phyloP scores from a whole-genome alignment of 2,888 invertebrate species.

The Podabrus alpinus region DNA sequence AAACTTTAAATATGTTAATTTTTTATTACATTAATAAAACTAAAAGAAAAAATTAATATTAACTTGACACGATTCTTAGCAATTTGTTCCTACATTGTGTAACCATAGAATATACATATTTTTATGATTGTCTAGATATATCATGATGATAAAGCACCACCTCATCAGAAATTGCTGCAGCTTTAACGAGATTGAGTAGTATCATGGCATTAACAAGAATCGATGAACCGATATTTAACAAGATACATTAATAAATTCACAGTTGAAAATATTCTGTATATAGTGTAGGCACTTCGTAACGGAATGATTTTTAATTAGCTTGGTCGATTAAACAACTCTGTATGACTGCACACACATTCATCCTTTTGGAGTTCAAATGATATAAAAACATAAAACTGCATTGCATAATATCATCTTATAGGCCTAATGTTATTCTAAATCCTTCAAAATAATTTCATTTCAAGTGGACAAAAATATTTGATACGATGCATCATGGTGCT shows the following conservation, averaged over 20 bases:
- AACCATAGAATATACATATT: not conserved
- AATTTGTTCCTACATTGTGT: not conserved
- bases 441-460: no score
- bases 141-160: no score
- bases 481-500: no score
- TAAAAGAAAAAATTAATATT: not conserved
- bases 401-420: no score
- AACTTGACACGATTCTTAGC: not conserved
- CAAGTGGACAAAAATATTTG: no score
- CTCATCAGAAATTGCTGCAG: not conserved
- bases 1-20: not conserved
- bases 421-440: no score
- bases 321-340: not conserved
- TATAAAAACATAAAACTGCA: no score
- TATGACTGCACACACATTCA: not conserved
- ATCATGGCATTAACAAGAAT: not conserved
- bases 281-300: not conserved
- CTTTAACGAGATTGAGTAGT: not conserved
- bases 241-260: not conserved
- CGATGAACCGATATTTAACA: not conserved
- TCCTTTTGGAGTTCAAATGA: no score
- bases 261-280: not conserved
- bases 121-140: not conserved
- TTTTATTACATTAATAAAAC: not conserved
- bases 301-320: not conserved